A percentile compares a stretch with the other conserved stretches of the same genome.
Evolutionary conservation across 2,888 invertebrate species (phyloP).

Genomic region (Reticulitermes lucifugus): DNA sequence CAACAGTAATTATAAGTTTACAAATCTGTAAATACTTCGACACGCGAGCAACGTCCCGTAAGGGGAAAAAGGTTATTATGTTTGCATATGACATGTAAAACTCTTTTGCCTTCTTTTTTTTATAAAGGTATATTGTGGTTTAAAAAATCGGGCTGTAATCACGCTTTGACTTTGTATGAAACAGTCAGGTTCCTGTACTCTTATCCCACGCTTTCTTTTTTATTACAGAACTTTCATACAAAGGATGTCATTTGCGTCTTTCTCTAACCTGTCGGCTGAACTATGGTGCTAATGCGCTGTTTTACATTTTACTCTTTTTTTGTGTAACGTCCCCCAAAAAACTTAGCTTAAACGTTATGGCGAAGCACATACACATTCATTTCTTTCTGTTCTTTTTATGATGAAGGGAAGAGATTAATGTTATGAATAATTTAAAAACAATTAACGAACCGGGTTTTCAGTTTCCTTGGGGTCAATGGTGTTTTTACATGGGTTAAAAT

Average conservation of each 20-base stretch:
- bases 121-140: background rate
- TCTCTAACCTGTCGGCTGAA: conserved; percentile 4
- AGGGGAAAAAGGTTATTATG: background rate
- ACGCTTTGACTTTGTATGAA: conserved; percentile 32
- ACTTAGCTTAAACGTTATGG: background rate
- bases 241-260: conserved; percentile 36
- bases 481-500: conserved; percentile 11
- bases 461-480: conserved; percentile 25
- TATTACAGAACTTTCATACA: conserved; percentile 7
- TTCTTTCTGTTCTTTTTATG: background rate
- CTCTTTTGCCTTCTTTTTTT: background rate
- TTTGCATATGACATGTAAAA: conserved; percentile 11
- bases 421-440: conserved; percentile 49
- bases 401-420: conserved; percentile 35
- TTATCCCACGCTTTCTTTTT: background rate
- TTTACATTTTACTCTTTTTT: conserved; percentile 28
- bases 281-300: conserved; percentile 22
- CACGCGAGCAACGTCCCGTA: background rate
- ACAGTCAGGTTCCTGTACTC: conserved; percentile 24
- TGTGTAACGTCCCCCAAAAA: background rate
- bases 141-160: conserved; percentile 28
- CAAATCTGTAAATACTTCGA: conserved; percentile 17
- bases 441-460: conserved; percentile 44
- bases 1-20: background rate
- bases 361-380: background rate